Percentiles rank a stretch among this genome's conserved stretches.
Conservation (phyloP, 92 coral and sea anemone species). For the Porites lobata region DNA sequence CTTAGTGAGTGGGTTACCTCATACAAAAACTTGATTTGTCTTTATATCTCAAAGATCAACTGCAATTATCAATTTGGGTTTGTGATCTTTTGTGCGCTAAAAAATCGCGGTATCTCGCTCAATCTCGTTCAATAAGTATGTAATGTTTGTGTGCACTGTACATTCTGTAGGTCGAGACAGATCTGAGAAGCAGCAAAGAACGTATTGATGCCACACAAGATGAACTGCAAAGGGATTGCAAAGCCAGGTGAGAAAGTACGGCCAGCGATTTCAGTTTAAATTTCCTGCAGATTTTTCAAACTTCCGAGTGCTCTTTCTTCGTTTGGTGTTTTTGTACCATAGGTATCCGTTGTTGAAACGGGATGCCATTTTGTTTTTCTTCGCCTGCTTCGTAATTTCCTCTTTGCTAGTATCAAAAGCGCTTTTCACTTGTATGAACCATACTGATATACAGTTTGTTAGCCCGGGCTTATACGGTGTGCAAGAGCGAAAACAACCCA, state of each 20-base stretch:
- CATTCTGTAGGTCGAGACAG: conserved; percentile 60
- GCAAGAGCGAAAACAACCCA: no score
- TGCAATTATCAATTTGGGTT: no score
- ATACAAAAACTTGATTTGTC: no score
- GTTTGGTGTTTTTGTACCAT: neutral
- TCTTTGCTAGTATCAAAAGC: neutral
- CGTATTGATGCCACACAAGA: conserved; percentile 53
- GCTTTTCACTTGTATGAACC: neutral
- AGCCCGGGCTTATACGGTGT: no score
- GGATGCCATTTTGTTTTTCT: neutral
- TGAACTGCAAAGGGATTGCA: conserved; percentile 65
- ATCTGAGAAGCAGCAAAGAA: conserved; percentile 39
- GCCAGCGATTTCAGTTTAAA: neutral
- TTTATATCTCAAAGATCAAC: no score
- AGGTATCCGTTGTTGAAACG: neutral
- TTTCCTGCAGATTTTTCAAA: no score
- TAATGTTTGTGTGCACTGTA: neutral
- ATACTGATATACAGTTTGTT: neutral
- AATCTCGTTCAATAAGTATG: neutral
- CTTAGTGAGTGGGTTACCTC: neutral
- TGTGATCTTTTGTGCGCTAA: neutral
- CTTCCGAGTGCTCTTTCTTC: neutral
- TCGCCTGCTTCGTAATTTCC: neutral
- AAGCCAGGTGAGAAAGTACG: conserved; percentile 62
- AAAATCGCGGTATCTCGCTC: neutral